Conservation (phyloP, 1,140 invertebrate genomes). For the Mactra quadrangularis region DNA sequence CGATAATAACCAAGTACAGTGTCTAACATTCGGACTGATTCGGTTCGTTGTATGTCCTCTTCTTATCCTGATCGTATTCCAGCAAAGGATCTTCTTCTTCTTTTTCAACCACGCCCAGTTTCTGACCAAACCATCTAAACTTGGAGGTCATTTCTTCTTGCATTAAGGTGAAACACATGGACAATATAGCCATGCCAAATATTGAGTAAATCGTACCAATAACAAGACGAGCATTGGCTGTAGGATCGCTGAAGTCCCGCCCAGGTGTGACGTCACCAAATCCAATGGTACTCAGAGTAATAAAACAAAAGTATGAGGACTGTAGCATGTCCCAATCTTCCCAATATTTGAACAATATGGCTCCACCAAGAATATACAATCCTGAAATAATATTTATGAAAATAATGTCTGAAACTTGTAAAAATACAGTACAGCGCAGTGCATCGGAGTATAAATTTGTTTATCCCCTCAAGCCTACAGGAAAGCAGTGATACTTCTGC, state of each 20-base stretch:
- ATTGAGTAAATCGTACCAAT: conserved; percentile 87
- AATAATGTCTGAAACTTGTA: neutral
- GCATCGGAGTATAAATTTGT: neutral
- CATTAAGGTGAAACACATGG: conserved; percentile 99
- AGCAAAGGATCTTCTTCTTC: conserved; percentile 60
- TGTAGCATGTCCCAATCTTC: conserved; percentile 95
- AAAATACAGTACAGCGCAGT: neutral
- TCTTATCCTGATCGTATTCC: conserved; percentile 1
- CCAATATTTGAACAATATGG: conserved; percentile 91
- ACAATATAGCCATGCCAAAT: conserved; percentile 97
- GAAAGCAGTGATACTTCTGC: neutral
- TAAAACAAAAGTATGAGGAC: conserved; percentile 97
- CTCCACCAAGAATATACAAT: conserved; percentile 94
- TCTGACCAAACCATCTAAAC: conserved; percentile 87
- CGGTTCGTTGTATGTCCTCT: neutral
- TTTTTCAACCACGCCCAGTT: conserved; percentile 81
- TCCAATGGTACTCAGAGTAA: conserved; percentile 91
- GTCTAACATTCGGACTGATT: conserved; percentile 27
- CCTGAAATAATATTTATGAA: conserved; percentile 77
- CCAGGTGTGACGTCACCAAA: conserved; percentile 98
- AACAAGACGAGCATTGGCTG: conserved; percentile 87
- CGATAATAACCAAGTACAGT: too few relatives aligned
- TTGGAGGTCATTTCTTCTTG: conserved; percentile 88
- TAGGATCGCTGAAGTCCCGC: conserved; percentile 85
- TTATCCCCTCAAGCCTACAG: neutral